These are phyloP conservation scores for Notospermus geniculatus DNA, from an alignment of 1,140 invertebrate genomes.

Conservation along the genomic window DNA sequence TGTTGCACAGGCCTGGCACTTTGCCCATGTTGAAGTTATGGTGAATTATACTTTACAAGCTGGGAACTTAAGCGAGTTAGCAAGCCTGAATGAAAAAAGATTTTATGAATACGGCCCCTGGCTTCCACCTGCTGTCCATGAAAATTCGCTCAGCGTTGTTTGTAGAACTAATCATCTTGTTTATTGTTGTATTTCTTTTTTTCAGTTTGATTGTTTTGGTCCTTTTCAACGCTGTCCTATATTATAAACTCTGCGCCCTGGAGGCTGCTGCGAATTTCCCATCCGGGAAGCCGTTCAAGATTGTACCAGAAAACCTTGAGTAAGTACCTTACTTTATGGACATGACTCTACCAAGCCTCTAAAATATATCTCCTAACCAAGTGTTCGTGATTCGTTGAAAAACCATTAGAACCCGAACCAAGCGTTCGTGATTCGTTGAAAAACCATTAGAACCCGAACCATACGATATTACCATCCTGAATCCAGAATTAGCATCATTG, in stretches of 20 bases:
- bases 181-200: constrained; percentile 16
- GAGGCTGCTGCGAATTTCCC: constrained; percentile 51
- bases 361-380: constrained; percentile 1
- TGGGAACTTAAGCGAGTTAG: not conserved
- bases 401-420: no score
- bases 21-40: no score
- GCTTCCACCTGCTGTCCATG: no score
- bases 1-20: no score
- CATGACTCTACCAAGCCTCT: not conserved
- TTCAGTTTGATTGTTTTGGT: constrained; percentile 64
- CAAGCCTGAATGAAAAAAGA: not conserved
- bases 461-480: no score
- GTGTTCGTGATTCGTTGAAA: no score
- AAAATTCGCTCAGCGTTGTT: not conserved
- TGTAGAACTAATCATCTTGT: no score
- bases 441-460: no score
- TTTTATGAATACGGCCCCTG: not conserved
- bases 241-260: constrained; percentile 73
- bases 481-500: no score
- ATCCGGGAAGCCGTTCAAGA: not conserved
- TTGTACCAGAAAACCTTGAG: not conserved
- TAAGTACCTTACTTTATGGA: not conserved
- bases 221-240: constrained; percentile 73
- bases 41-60: not conserved
- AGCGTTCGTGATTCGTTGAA: no score